Evolutionary conservation across 2,113 vertebrate genomes (phyloP), one percentile per base, ranked within the genome.

Genomic region (Nannobrachium achirus): DNA sequence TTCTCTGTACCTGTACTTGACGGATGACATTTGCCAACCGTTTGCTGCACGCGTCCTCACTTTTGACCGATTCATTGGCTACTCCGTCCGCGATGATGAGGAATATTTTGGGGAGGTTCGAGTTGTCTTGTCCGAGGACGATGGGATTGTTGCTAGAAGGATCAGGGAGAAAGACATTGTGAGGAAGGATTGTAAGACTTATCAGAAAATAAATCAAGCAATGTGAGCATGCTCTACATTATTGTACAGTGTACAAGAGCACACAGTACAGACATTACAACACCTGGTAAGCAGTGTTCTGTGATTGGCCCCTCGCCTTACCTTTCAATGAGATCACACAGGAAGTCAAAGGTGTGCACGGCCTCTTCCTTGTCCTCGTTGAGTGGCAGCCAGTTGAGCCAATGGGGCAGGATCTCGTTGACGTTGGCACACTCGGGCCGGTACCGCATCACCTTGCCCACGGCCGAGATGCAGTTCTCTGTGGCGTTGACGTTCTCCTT

Each of bases 351-450:
- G 1, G 96, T 95, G 89, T 99, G 96, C 66, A 97, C 94, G 5
- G 98, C 98, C 87, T 99, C 98, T 81, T 99, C 98, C 86, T 99
- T 99, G 87, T 99, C 98, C 85, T 99, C 98, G 15, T 96, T 96
- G 66, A 99, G 92, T 0, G 98, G 98, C 56, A 99, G 94, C 97
- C 98, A 99, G 8, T 93, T 95, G 69, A 99, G 90, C 98, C 98
- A 99, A n/a, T 98, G 97, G 7, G 96, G 97, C 0, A 99, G 92
- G 61, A 99, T 89, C 89, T 98, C 96, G 38, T 93, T 95, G 15
- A 96, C 95, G 8, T 94, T 97, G 42, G 97, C 89, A 51, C 97
- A 99, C 86, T 98, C 96, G 0, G 98, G 96, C 38, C 95, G 90
- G 78, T 95, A 99, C 71, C 97, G 95, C 95, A 96, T 96, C 44